Base-by-base conservation (phyloP, 2,888 invertebrate genomes). In the Drosophila parthenogenetica region DNA sequence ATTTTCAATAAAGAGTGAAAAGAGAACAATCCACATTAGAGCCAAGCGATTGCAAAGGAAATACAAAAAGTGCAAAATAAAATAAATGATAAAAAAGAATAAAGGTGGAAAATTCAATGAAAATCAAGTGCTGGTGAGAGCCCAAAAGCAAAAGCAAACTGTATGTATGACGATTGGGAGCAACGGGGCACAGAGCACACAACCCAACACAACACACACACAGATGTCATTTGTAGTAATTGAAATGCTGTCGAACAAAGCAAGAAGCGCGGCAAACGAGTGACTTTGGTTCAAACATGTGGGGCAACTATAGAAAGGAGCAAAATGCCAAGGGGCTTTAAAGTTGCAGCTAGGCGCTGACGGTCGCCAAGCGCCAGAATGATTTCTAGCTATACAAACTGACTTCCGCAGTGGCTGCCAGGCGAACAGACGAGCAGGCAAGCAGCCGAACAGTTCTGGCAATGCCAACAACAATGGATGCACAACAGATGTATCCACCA, bases 201-300 rank as follows among this genome's bases (percentile, higher is more conserved):
- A 32, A 73, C 51, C 72, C 61, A 50, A 35, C 57, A 71, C 64
- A 53, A 40, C 42, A 48, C 43, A 62, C 17, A 35, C 42, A 51
- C 59, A 57, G 73, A 85, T 77, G 75, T 81, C 79, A 89, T 89
- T 85, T 89, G 79, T 74, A 85, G 87, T 85, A 85, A 85, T 89
- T 85, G 89, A 85, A 89, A 89, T 72, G 77, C 73, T 70, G 66
- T 72, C 76, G 73, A 87, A 73, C 85, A 87, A 87, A 73, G 68
- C 70, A 74, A 64, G 63, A 79, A 65, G 83, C 63, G 50, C 65
- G 50, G 55, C 50, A 55, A 62, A 51, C 45, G 43, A 50, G 48
- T 17, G 53, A 42, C 25, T 16, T 40, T 48, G 10, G 22, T n/a
- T 5, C 39, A 16, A 39, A 54, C 25, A 17, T 42, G 32, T 2